Evolutionary conservation across 1,140 invertebrate genomes (phyloP).

Genomic region (Drosophila pandora): DNA sequence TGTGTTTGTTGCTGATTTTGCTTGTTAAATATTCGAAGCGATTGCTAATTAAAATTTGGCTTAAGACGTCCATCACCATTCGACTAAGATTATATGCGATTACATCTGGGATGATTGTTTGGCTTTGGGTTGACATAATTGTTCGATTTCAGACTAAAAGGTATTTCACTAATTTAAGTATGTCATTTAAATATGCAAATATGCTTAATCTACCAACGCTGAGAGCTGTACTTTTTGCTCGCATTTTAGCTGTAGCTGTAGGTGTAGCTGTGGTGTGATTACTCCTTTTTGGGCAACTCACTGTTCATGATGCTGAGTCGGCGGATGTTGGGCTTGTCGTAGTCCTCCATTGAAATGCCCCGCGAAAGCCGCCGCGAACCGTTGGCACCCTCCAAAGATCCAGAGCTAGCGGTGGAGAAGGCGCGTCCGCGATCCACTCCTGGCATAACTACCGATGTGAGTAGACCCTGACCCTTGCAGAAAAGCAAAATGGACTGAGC

Average conservation of each 20-base stretch:
- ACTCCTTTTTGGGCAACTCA: constrained; percentile 78
- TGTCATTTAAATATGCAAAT: constrained; percentile 55
- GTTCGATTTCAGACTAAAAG: constrained; percentile 42
- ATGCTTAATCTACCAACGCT: constrained; percentile 52
- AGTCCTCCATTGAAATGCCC: constrained; percentile 92
- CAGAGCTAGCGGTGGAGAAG: constrained; percentile 85
- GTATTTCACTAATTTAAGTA: constrained; percentile 55
- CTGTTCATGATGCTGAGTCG: constrained; percentile 87
- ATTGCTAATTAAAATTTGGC: constrained; percentile 60
- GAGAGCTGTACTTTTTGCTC: constrained; percentile 24
- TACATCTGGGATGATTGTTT: constrained; percentile 64
- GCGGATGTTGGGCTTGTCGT: constrained; percentile 90
- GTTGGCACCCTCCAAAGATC: constrained; percentile 80
- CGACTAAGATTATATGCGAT: constrained; percentile 49
- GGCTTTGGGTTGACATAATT: constrained; percentile 47
- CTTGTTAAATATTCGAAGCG: constrained; percentile 31
- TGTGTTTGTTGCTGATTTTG: constrained; percentile 7
- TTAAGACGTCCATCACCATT: constrained; percentile 44
- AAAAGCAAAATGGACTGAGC: constrained; percentile 92
- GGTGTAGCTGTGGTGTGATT: constrained; percentile 38
- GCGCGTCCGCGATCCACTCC: constrained; percentile 87
- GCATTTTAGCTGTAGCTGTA: constrained; percentile 10
- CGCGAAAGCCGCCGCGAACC: constrained; percentile 85
- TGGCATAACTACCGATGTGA: constrained; percentile 89
- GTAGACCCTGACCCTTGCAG: constrained; percentile 91